Conservation (phyloP, 2,113 vertebrate genomes). For the Alligator sinensis region DNA sequence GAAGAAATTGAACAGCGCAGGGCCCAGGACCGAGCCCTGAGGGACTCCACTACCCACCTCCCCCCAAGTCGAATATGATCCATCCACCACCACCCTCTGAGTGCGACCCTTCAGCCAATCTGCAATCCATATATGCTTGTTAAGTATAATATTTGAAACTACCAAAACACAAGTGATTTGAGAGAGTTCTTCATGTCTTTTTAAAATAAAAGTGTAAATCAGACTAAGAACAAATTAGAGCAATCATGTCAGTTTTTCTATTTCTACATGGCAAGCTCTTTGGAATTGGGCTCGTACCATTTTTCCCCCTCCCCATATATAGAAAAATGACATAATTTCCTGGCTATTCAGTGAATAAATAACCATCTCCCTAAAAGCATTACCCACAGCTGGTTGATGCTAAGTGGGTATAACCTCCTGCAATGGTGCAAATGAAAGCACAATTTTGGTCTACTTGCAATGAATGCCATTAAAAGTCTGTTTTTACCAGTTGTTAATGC, state of each 20-base stretch:
- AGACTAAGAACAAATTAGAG: no score
- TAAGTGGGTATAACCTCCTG: no score
- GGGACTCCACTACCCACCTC: no score
- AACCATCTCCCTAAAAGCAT: background rate
- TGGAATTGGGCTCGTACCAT: background rate
- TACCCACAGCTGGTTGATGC: background rate
- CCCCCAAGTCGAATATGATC: no score
- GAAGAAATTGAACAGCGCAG: no score
- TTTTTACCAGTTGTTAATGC: background rate
- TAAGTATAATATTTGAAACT: background rate
- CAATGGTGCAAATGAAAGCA: background rate
- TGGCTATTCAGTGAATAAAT: background rate
- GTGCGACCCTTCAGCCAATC: no score
- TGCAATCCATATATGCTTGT: rapidly evolving
- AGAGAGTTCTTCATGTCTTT: background rate
- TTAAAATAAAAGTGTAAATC: no score
- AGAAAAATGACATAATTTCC: background rate
- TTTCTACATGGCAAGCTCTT: background rate
- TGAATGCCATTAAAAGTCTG: background rate
- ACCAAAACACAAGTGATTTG: background rate
- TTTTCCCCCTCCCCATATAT: background rate
- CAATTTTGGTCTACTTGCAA: background rate
- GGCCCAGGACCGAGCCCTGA: no score
- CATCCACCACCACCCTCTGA: no score
- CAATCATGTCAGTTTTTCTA: background rate